Evolutionary conservation across 2,888 invertebrate genomes (phyloP).

Genomic region (Drosophila tanythrix): DNA sequence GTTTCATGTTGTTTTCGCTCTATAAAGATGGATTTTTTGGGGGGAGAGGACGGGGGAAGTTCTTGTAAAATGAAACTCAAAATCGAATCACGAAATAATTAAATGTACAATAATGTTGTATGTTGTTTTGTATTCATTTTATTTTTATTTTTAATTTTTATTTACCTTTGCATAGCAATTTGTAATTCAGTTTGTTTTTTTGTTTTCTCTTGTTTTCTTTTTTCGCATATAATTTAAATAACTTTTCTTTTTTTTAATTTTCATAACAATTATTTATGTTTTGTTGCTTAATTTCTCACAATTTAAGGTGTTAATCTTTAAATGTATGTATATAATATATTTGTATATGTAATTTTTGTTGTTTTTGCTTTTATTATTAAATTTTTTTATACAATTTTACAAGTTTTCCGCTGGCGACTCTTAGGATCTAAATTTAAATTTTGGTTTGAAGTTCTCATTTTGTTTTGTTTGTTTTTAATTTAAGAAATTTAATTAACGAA

Average conservation of each 20-base stretch:
- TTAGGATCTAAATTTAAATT: constrained; percentile 63
- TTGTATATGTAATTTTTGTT: constrained; percentile 24
- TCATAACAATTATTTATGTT: constrained; percentile 69
- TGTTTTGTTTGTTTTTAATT: constrained; percentile 30
- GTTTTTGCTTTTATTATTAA: constrained; percentile 34
- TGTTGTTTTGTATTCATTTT: constrained; percentile 39
- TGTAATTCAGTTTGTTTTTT: constrained; percentile 48
- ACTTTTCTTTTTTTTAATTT: constrained; percentile 56
- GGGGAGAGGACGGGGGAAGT: constrained; percentile 4
- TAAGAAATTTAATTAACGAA: constrained; percentile 57
- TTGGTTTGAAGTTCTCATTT: constrained; percentile 66
- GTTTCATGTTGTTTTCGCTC: constrained; percentile 22
- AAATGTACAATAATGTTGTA: constrained; percentile 62
- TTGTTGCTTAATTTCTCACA: constrained; percentile 54
- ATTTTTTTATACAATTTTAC: constrained; percentile 74
- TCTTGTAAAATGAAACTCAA: constrained; percentile 63
- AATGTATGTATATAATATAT: constrained; percentile 43
- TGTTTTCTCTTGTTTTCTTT: constrained; percentile 31
- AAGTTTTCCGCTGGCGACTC: constrained; percentile 55
- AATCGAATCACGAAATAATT: constrained; percentile 47
- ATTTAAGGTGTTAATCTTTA: constrained; percentile 54
- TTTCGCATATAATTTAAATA: constrained; percentile 64
- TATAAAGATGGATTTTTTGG: constrained; percentile 42
- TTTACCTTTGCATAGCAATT: constrained; percentile 63
- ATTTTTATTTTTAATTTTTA: constrained; percentile 33